Percentiles rank a stretch among this genome's conserved stretches.
phyloP scores from a whole-genome alignment of 2,888 invertebrate species.

The Hirtodrosophila duncani region DNA sequence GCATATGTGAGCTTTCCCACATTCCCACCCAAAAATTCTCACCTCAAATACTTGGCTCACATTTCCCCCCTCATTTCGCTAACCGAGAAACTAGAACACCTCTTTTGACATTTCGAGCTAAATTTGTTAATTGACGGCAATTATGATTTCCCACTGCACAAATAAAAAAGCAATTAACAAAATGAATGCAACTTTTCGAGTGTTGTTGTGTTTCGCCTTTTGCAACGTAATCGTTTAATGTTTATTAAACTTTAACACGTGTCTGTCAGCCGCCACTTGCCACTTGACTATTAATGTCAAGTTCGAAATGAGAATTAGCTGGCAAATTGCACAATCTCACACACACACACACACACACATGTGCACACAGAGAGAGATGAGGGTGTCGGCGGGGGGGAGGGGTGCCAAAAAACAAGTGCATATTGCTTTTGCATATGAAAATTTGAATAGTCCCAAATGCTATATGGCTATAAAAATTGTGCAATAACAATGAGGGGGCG shows the following conservation, averaged over 20 bases:
- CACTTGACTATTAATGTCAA: slow-evolving; percentile 63
- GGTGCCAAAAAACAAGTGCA: slow-evolving; percentile 42
- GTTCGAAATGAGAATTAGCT: slow-evolving; percentile 57
- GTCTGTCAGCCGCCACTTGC: slow-evolving; percentile 14
- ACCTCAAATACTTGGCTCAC: too few species aligned
- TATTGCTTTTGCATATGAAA: slow-evolving; percentile 50
- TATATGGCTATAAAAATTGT: slow-evolving; percentile 45
- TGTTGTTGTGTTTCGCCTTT: too few species aligned
- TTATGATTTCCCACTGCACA: too few species aligned
- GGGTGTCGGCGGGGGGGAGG: background rate
- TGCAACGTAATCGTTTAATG: slow-evolving; percentile 3
- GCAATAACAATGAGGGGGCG: slow-evolving; percentile 27
- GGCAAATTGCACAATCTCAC: slow-evolving; percentile 27
- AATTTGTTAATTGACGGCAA: too few species aligned
- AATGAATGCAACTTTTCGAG: too few species aligned
- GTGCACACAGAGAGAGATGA: slow-evolving; percentile 1
- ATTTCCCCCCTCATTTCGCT: too few species aligned
- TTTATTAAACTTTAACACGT: slow-evolving; percentile 52
- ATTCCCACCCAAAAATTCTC: too few species aligned
- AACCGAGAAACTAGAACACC: too few species aligned
- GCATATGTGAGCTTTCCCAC: too few species aligned
- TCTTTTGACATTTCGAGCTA: too few species aligned
- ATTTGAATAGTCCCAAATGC: slow-evolving; percentile 49
- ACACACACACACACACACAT: slow-evolving; percentile 8
- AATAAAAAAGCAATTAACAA: too few species aligned